Conservation (phyloP, 1,140 invertebrate species). For the Venturia canescens region DNA sequence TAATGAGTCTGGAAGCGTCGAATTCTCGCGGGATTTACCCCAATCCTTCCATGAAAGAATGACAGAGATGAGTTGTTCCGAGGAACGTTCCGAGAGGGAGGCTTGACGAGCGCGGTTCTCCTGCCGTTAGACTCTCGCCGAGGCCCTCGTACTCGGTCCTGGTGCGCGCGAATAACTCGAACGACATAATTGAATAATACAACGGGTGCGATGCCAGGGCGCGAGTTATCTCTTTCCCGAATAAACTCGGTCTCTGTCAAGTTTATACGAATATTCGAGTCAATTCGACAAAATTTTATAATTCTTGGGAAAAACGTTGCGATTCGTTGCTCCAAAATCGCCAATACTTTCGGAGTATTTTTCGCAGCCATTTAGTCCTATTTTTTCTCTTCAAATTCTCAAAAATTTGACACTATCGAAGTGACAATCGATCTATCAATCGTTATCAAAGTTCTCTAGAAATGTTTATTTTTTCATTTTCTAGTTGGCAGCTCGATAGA, state of each 20-base stretch:
- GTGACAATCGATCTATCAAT: no score
- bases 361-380: no score
- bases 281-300: background rate
- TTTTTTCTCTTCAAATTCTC: no score
- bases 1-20: slow-evolving; percentile 64
- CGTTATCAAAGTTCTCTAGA: no score
- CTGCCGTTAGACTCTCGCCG: background rate
- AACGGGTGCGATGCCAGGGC: slow-evolving; percentile 60
- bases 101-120: slow-evolving; percentile 11
- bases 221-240: slow-evolving; percentile 61
- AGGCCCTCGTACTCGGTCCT: slow-evolving; percentile 45
- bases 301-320: background rate
- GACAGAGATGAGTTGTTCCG: slow-evolving; percentile 5
- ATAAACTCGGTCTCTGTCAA: background rate
- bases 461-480: background rate
- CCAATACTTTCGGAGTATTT: no score
- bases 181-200: slow-evolving; percentile 78
- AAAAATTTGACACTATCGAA: no score
- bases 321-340: no score
- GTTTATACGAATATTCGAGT: background rate
- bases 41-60: background rate
- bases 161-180: slow-evolving; percentile 74
- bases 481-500: background rate
- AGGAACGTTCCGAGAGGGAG: slow-evolving; percentile 18
- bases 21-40: slow-evolving; percentile 31